These are phyloP conservation scores for Leuctra nigra DNA, from an alignment of 2,888 invertebrate species.

Conservation along the genomic window DNA sequence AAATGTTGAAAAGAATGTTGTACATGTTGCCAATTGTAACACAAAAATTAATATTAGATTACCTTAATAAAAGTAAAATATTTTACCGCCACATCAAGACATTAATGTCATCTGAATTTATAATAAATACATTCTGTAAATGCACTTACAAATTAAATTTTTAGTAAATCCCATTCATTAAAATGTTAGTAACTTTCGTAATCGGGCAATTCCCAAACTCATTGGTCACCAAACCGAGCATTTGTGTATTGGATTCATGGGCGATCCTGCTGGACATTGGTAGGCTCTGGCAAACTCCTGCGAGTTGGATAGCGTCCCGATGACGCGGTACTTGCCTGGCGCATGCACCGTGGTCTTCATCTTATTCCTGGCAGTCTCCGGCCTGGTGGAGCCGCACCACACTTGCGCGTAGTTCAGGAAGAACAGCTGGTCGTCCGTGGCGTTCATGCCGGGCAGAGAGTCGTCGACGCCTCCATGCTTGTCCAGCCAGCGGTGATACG, in stretches of 20 bases:
- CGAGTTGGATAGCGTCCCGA: slow-evolving; percentile 71
- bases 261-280: slow-evolving; percentile 60
- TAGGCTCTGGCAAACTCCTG: slow-evolving; percentile 68
- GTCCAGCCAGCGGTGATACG: slow-evolving; percentile 70
- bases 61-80: too few species aligned
- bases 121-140: too few species aligned
- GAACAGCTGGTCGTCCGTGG: slow-evolving; percentile 76
- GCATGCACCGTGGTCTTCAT: slow-evolving; percentile 78
- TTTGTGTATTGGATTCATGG: slow-evolving; percentile 72
- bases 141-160: too few species aligned
- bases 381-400: slow-evolving; percentile 76
- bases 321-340: slow-evolving; percentile 73
- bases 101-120: too few species aligned
- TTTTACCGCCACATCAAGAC: too few species aligned
- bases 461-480: slow-evolving; percentile 54
- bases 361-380: slow-evolving; percentile 72
- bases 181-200: too few species aligned
- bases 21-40: too few species aligned
- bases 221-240: slow-evolving; percentile 54
- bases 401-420: slow-evolving; percentile 87
- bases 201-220: too few species aligned
- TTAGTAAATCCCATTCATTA: too few species aligned
- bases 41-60: too few species aligned
- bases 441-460: slow-evolving; percentile 62
- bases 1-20: too few species aligned